A percentile compares a stretch with the other conserved stretches of the same genome.
These are phyloP conservation scores for Selenia dentaria DNA, from an alignment of 2,888 invertebrate genomes.

Conservation along the genomic window DNA sequence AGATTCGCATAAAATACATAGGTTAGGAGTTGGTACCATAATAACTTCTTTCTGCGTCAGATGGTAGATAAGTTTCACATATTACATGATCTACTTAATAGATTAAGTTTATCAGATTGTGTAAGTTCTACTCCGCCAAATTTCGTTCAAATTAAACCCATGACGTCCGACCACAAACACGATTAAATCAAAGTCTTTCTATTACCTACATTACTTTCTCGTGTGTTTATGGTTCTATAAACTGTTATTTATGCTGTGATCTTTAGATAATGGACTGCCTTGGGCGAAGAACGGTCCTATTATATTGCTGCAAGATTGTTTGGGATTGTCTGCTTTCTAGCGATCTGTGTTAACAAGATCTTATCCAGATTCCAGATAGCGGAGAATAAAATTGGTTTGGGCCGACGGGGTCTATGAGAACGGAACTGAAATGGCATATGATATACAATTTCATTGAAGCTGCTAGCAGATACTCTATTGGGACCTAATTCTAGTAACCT, in stretches of 20 bases:
- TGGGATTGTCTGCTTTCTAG: conserved; percentile 17
- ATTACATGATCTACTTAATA: too few relatives aligned
- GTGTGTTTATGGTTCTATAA: conserved; percentile 30
- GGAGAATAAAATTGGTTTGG: background rate
- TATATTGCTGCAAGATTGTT: conserved; percentile 9
- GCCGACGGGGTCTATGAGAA: too few relatives aligned
- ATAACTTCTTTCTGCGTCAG: too few relatives aligned
- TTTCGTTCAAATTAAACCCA: conserved; percentile 1
- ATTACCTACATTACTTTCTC: conserved; percentile 31
- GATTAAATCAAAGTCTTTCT: conserved; percentile 29
- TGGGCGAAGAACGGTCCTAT: conserved; percentile 17
- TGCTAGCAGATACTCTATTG: too few relatives aligned
- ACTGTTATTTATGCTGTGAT: background rate
- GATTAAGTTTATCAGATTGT: too few relatives aligned
- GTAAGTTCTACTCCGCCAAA: conserved; percentile 1
- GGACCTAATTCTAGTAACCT: too few relatives aligned
- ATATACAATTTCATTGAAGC: too few relatives aligned
- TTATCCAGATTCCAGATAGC: background rate
- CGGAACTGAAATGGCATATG: too few relatives aligned
- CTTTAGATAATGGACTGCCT: conserved; percentile 9
- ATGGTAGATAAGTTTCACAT: too few relatives aligned
- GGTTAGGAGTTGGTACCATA: too few relatives aligned
- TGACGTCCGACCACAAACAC: conserved; percentile 10
- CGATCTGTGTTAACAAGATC: conserved; percentile 7
- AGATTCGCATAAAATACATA: too few relatives aligned